Base-by-base conservation (phyloP, 2,113 vertebrate genomes). In the Andinoacara biseriatus region DNA sequence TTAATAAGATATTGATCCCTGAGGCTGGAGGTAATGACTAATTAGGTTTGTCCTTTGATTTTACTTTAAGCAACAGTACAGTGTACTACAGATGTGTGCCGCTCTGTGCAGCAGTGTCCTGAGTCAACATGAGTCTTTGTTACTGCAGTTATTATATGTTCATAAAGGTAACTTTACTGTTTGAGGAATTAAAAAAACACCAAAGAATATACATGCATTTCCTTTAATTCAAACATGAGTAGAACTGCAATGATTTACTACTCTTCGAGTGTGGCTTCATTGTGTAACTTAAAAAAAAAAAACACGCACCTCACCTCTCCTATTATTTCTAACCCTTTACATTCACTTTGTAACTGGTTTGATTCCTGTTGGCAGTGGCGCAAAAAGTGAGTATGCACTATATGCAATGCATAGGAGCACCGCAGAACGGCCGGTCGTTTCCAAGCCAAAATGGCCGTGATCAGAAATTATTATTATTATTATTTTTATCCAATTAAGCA, bases 1-100 rank as follows among this genome's bases (percentile, higher is more conserved):
- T 76, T 13, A 61, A 26, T 81, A 18, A n/a, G 20, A 24, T 43
- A 83, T 88, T 81, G 78, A 89, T 85, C 76, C 49, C 26, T 58
- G 22, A 38, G n/a, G 8, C 61, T 49, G 31, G 26, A 58, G 61
- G 49, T 60, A 59, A 63, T 40, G 58, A 14, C n/a, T 58, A 31
- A 31, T 88, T 65, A 56, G 49, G 24, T 58, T 63, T 2, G 0
- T 58, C 31, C 58, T 80, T 26, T 77, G 13, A 83, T 82, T 46
- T 38, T 67, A 59, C 17, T 82, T 38, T 29, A 78, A 74, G 58
- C 0, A 59, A 69, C 20, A 43, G 31, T 1, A 0, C 10, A 24
- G 31, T 24, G 58, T 17, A 17, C 63, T 29, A 1, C 18, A 29
- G 14, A 46, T 46, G 17, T 46, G 17, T 65, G 40, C 14, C 17